Base-by-base conservation (phyloP, 2,113 vertebrate species). In the Acanthochromis polyacanthus region DNA sequence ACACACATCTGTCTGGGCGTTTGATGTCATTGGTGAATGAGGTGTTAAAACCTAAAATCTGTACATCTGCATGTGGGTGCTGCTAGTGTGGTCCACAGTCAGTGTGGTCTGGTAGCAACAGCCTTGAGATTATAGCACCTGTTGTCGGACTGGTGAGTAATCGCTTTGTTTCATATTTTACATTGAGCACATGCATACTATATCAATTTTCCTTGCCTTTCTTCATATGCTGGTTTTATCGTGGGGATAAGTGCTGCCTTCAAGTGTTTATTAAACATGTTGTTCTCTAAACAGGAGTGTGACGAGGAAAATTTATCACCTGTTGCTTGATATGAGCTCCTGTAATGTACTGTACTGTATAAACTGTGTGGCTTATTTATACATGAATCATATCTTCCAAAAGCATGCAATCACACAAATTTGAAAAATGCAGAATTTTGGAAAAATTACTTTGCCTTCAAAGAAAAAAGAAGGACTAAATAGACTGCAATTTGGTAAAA, bases 51-150 rank as follows among this genome's bases (percentile, higher is more conserved):
- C 23, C 65, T 17, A 0, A 50, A 5, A 62, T 53, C 2, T 50
- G 16, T 50, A n/a, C 30, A 17, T 22, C 38, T 73, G 10, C 38
- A 32, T 28, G 55, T 23, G 53, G 23, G 8, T 23, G 1, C 60
- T 28, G 53, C 38, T 9, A 40, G 14, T 70, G 63, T 64, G 72
- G 67, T 58, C 57, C 25, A 25, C 28, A 36, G 52, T 62, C 43
- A 30, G n/a, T 56, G 63, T 70, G 66, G 64, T 71, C 62, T 36
- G 46, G 30, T 62, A 25, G 40, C 57, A 40, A 58, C 25, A 76
- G n/a, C 30, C 38, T 58, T 3, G 17, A 71, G 51, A 82, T 71
- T 61, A 48, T 58, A 73, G 58, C 81, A 82, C 59, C 78, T 82
- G 71, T 84, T 77, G 22, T 46, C 36, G 32, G 17, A 30, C 63